Evolutionary conservation across 2,888 invertebrate species (phyloP), one percentile per base, ranked within the genome.

Genomic region (Morinoia aosen): DNA sequence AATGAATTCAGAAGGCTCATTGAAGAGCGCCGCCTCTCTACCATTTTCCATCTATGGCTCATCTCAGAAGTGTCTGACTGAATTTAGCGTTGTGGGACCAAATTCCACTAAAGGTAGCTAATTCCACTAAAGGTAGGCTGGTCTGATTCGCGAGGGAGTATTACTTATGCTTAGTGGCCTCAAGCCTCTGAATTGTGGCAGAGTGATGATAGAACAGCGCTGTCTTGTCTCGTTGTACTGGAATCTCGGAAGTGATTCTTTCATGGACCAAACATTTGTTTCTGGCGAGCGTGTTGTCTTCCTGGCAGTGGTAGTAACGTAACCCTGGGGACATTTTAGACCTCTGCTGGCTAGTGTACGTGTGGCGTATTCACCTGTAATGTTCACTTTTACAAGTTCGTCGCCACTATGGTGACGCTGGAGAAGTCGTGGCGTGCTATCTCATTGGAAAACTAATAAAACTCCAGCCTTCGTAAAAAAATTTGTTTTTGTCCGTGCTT

Each of bases 281-380:
- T 93, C 93, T 48, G 12, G 93, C 25, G 57, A 93, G 93, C 58
- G 48, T 93, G 57, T 93, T 57, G 93, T 93, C 93, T 93, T 57
- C 93, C 93, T 93, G 93, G 93, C 93, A 93, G 93, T 57, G 93
- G 93, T 93, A n/a, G 93, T 93, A 33, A 57, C 93, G 58, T 93
- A 8, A 93, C 93, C 56, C 93, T 57, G 57, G 58, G 57, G 33
- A 57, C 57, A 93, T 33, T 48, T 14, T 16, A 56, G 56, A 56
- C 93, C 56, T 57, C 57, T 11, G 93, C 93, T 57, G 93, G 93
- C 93, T 57, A 33, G 76, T 76, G 76, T 76, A 76, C 25, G 16
- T 16, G 16, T 16, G 61, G 76, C 19, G 76, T 76, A 33, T 76
- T 76, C 76, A 76, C 76, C 25, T 33, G 76, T 76, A 8, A 76